phyloP scores from a whole-genome alignment of 2,797 vertebrate genomes.

The Gadopsis bispinosus region DNA sequence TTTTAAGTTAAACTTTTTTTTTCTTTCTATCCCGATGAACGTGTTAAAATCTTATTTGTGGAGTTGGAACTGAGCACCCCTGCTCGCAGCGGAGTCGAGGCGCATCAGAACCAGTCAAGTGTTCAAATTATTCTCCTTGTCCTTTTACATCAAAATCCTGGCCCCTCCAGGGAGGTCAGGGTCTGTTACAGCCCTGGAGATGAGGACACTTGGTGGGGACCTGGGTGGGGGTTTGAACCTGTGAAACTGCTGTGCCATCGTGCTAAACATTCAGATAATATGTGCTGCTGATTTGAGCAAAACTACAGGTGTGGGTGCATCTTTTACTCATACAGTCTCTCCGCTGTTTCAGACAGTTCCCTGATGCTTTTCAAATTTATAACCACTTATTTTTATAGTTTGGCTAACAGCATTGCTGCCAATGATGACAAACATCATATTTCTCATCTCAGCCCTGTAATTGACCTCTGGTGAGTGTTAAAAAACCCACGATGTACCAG shows the following conservation, averaged over 20 bases:
- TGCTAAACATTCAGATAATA: slow-evolving; percentile 11
- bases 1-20: not conserved
- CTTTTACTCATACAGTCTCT: not conserved
- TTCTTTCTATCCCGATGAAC: not conserved
- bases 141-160: slow-evolving; percentile 51
- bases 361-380: slow-evolving; percentile 9
- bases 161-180: slow-evolving; percentile 56
- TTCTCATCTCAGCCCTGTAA: slow-evolving; percentile 1
- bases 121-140: slow-evolving; percentile 70
- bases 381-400: not conserved
- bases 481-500: slow-evolving; percentile 21
- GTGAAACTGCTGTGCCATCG: slow-evolving; percentile 3
- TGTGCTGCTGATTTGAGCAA: slow-evolving; percentile 25
- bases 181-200: slow-evolving; percentile 55
- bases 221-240: slow-evolving; percentile 22
- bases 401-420: slow-evolving; percentile 3
- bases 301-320: not conserved
- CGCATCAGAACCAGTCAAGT: slow-evolving; percentile 51
- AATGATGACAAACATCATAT: slow-evolving; percentile 26
- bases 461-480: slow-evolving; percentile 32
- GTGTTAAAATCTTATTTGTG: not conserved
- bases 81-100: slow-evolving; percentile 28
- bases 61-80: not conserved
- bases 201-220: slow-evolving; percentile 15
- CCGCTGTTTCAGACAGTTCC: not conserved